Conservation (phyloP, 2,797 vertebrate species). For the Arnoldichthys spilopterus region DNA sequence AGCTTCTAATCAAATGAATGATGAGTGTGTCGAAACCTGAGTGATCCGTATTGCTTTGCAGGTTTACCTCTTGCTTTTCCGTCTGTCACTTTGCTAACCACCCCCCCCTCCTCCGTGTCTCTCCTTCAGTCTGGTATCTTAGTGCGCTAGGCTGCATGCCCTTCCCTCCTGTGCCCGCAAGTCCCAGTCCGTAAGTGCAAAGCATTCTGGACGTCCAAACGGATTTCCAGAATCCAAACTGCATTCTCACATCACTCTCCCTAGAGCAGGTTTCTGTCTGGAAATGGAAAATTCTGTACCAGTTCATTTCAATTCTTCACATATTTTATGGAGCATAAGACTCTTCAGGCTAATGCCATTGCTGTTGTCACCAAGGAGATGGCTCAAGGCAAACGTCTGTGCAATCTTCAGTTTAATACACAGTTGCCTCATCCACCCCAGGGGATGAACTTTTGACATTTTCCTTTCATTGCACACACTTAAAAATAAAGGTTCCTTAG, state of each 20-base stretch:
- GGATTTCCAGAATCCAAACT: background rate
- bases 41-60: background rate
- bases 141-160: conserved; percentile 48
- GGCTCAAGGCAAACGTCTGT: no score
- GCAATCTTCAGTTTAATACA: no score
- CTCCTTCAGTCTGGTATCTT: conserved; percentile 47
- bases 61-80: background rate
- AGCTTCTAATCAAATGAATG: no score
- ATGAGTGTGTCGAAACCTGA: background rate
- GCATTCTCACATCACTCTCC: background rate
- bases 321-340: no score
- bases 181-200: conserved; percentile 36
- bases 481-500: no score
- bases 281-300: no score
- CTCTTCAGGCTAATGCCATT: no score
- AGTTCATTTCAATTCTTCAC: no score
- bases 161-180: conserved; percentile 10
- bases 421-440: no score
- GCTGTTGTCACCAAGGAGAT: no score
- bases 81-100: background rate
- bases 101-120: conserved; percentile 12
- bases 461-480: no score
- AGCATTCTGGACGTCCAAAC: background rate
- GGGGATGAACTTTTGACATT: no score
- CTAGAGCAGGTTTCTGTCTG: background rate